phyloP scores from a whole-genome alignment of 2,888 invertebrate genomes.

The Andrena trimmerana region DNA sequence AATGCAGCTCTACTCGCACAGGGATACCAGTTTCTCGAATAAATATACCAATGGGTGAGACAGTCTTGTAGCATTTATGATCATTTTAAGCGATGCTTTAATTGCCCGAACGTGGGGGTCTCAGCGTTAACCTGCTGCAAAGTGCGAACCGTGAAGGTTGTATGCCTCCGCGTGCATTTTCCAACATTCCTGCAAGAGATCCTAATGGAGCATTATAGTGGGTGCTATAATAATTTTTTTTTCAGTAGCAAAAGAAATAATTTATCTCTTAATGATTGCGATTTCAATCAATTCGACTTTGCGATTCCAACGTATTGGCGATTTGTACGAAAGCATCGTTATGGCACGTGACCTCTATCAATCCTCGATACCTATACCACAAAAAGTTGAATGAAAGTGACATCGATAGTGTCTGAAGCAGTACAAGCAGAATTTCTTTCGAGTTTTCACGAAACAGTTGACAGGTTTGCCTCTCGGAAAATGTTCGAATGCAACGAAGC shows the following conservation, averaged over 20 bases:
- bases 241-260: too few species aligned
- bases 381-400: too few species aligned
- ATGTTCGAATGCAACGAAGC: not conserved
- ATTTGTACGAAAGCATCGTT: too few species aligned
- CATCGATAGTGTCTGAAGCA: not conserved
- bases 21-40: constrained; percentile 45
- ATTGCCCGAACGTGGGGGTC: constrained; percentile 80
- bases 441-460: not conserved
- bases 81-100: constrained; percentile 75
- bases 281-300: too few species aligned
- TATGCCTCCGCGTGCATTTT: constrained; percentile 24
- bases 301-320: too few species aligned
- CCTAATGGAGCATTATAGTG: too few species aligned
- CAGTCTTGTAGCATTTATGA: constrained; percentile 66
- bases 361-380: too few species aligned
- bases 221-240: too few species aligned
- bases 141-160: constrained; percentile 34
- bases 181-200: not conserved
- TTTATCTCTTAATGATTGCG: too few species aligned
- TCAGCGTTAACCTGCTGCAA: constrained; percentile 69
- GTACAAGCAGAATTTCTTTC: not conserved
- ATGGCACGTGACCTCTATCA: too few species aligned
- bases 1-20: not conserved
- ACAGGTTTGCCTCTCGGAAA: not conserved
- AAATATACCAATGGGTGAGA: constrained; percentile 36